These are phyloP conservation scores for Neodon shergylaensis DNA, from an alignment of 2,113 vertebrate species.

Conservation along the genomic window DNA sequence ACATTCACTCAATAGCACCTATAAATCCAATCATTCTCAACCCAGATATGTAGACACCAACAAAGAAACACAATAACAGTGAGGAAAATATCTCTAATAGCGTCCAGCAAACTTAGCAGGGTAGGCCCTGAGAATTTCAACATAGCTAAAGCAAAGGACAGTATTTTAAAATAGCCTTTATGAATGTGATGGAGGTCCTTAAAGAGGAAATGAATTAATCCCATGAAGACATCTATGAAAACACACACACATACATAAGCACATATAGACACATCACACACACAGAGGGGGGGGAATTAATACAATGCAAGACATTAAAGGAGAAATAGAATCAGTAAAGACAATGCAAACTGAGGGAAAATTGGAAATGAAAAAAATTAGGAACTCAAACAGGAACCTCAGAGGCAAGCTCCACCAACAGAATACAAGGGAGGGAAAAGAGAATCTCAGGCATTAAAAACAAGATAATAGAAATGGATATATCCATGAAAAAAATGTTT, in stretches of 20 bases:
- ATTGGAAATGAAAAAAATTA: not conserved
- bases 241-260: not conserved
- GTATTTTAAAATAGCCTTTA: not conserved
- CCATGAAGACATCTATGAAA: not conserved
- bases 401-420: not conserved
- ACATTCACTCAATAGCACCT: not conserved
- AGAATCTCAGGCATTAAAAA: not conserved
- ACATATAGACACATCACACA: too few relatives aligned
- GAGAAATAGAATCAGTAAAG: too few relatives aligned
- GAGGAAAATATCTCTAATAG: not conserved
- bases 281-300: too few relatives aligned
- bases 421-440: not conserved
- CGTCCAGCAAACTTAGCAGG: not conserved
- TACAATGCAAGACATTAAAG: too few relatives aligned
- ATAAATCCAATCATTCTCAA: not conserved
- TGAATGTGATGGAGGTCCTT: too few relatives aligned
- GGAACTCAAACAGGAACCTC: not conserved
- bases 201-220: not conserved
- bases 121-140: not conserved
- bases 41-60: not conserved
- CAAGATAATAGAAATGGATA: not conserved
- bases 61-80: not conserved
- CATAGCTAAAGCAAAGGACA: not conserved
- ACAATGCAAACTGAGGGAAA: not conserved
- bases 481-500: not conserved